Percentiles rank a stretch among this genome's conserved stretches.
Evolutionary conservation across 2,888 invertebrate genomes (phyloP).

Genomic region (Lumbricus terrestris): DNA sequence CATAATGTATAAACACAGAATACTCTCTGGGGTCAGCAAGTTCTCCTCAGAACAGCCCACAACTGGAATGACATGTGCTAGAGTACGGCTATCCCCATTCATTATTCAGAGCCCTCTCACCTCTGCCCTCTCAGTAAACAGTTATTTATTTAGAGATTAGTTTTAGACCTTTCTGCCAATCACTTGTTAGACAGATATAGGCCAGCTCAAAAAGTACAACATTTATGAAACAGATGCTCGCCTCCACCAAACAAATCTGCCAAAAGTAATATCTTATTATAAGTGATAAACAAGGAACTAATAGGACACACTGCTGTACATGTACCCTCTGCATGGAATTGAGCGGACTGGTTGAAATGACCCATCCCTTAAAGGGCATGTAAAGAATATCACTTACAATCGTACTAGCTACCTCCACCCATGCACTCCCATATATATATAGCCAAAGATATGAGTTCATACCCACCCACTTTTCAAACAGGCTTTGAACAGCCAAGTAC

Average conservation of each 20-base stretch:
- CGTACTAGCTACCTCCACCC: neutral
- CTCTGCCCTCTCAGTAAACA: neutral
- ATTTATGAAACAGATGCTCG: neutral
- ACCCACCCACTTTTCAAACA: neutral
- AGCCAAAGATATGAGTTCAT: too few relatives aligned
- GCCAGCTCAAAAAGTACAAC: neutral
- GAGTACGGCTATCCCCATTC: neutral
- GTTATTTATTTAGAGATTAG: neutral
- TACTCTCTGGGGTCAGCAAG: neutral
- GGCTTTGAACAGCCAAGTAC: neutral
- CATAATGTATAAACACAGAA: neutral
- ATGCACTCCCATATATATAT: too few relatives aligned
- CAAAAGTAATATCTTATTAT: neutral
- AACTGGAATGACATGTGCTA: neutral
- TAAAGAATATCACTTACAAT: neutral
- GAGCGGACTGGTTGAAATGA: neutral
- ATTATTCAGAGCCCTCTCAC: neutral
- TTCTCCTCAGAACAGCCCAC: neutral
- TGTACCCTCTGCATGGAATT: neutral
- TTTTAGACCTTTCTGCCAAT: too few relatives aligned
- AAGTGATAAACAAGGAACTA: neutral
- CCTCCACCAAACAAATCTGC: neutral
- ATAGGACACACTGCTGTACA: neutral
- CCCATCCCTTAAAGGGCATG: neutral
- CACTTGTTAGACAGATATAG: neutral